Base-by-base conservation (phyloP, 2,113 vertebrate species). In the Oncorhynchus gorbuscha region DNA sequence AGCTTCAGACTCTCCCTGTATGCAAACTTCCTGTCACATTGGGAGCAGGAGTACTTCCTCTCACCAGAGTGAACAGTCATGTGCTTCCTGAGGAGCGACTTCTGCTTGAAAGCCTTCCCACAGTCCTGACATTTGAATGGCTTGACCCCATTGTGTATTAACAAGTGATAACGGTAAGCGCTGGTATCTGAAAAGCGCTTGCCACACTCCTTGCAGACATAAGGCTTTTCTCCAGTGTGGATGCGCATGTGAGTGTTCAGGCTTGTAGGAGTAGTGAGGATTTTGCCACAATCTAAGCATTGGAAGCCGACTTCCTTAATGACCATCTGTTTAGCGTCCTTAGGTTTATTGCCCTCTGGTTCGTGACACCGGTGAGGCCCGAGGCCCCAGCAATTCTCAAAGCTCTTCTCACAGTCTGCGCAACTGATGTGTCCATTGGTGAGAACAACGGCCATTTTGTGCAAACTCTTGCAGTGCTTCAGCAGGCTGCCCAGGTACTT, bases 401-500 rank as follows among this genome's bases (percentile, higher is more conserved):
- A 95, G 73, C 86, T 93, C 79, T 95, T 93, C 6, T 92, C 93
- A 65, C 95, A 96, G 22, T 90, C 83, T 0, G 90, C 87, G 28
- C 95, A 96, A 77, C 91, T 92, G 6, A 94, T 91, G 26, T 93
- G 89, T 35, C 94, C 94, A 20, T 92, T 93, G 35, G 76, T 85
- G 12, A 91, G 93, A 14, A 91, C 88, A 35, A 93, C 94, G 26
- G 92, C 90, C 87, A 94, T 91, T 71, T 69, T 81, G 83, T 94
- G 93, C 91, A 92, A 93, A 35, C 88, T 84, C 71, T 89, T 90
- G 76, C 93, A 94, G 85, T 96, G 95, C 73, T 95, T 95, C 84
- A 94, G 93, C 58, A 96, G 86, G 22, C 93, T 95, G 69, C 93
- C 94, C 22, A 94, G 89, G 88, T 95, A 94, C 84, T 94, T 93